Base-by-base conservation (phyloP, 2,797 vertebrate species). In the Malurus leucopterus region DNA sequence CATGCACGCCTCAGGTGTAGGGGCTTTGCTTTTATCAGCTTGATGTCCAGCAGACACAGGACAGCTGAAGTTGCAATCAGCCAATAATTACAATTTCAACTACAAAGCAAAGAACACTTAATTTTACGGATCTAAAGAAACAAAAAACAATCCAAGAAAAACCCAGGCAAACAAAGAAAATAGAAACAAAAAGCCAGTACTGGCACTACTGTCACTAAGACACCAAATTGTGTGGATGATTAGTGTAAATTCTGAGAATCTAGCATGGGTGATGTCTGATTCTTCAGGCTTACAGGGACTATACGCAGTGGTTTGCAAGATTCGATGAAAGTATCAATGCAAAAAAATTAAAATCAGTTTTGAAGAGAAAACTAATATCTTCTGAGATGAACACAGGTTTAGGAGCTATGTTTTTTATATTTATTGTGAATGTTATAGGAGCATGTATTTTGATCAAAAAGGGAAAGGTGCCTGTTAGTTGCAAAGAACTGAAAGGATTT, bases 111-210 rank as follows among this genome's bases (percentile, higher is more conserved):
- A 9, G 2, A 67, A 40, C 4, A 15, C 4, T 46, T 30, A 65
- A 57, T 58, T 88, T 51, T 69, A 71, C 2, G 6, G n/a, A 11
- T 72, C 4, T 10, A 47, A 87, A 71, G 26, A 67, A 79, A 57
- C 38, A n/a, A 46, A 23, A 22, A 44, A 22, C 11, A 22, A 22
- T 21, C 21, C 4, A 22, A 46, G 13, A 23, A 14, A 22, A 44
- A 13, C 21, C 0, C 13, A 87, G 11, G 1, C 2, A 53, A 38
- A 40, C 6, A 72, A 50, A 38, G 0, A 11, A 46, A 40, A 17
- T 46, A 50, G 24, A 50, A 43, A 49, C 14, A 15, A 65, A 38
- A 41, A 14, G 12, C 9, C 6, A 7, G 4, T 73, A 46, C 8
- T 34, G 19, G 8, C 15, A 51, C 11, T 85, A 43, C 3, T 53